Evolutionary conservation across 2,797 vertebrate genomes (phyloP), one percentile per base, ranked within the genome.

Genomic region (Syngnathus acus): DNA sequence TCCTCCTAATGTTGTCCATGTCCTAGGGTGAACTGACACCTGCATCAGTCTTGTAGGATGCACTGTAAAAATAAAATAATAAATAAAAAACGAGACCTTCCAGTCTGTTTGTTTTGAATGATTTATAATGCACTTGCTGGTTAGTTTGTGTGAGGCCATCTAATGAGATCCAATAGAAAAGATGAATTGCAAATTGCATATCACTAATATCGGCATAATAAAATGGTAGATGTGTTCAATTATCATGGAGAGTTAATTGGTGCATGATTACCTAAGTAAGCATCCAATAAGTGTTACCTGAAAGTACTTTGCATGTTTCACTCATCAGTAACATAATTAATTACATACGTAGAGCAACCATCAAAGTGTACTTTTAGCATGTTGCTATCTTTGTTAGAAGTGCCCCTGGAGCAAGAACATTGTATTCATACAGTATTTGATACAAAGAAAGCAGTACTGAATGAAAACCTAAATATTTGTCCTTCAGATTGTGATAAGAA

Each of bases 1-100:
- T 67, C 21, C 59, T 72, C 68, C 57, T 70, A 37, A 23, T 70
- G 50, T 57, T 10, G 21, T 55, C 23, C 11, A 55, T 71, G 64
- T 66, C 38, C 62, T 67, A 17, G 53, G 42, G 32, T 72, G 63
- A 70, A 37, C 21, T 76, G 50, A 83, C 83, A 81, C 82, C 82
- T 80, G 79, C 78, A 84, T 84, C 84, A 84, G 87, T 87, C 89
- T 85, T 89, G 87, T 85, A 80, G 75, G 74, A 78, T 78, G 70
- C 71, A 72, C 69, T 90, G 81, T 81, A 85, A 73, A 80, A 67
- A 51, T 74, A 62, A 85, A 89, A 89, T 88, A 90, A 47, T 14
- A 47, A 47, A 47, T 4, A 53, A 53, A 89, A 73, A 68, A 57
- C 67, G 77, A 66, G 74, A 75, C 78, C 63, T 78, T 61, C 62